These are phyloP conservation scores for Nomada lathburiana DNA, from an alignment of 2,888 invertebrate genomes.

Conservation along the genomic window DNA sequence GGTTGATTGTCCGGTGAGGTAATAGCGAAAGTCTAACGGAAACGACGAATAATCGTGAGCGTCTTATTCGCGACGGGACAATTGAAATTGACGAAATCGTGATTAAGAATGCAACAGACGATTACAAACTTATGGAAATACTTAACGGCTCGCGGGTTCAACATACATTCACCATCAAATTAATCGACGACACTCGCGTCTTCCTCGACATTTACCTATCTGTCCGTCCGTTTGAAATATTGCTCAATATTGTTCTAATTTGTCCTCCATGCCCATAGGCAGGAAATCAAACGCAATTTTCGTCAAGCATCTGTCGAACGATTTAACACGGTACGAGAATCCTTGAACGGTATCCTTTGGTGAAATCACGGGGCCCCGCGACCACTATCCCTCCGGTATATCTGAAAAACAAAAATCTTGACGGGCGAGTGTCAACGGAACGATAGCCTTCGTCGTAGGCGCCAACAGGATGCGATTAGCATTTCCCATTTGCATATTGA, in stretches of 20 bases:
- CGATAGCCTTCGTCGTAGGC: slow-evolving; percentile 71
- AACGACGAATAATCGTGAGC: neutral
- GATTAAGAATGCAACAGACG: neutral
- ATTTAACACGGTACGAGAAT: neutral
- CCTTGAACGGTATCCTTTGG: slow-evolving; percentile 31
- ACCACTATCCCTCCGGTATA: slow-evolving; percentile 15
- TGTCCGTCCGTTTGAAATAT: neutral
- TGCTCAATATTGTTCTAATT: neutral
- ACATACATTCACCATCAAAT: no score
- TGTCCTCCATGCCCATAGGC: neutral
- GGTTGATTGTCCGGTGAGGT: neutral
- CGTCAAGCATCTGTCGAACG: neutral
- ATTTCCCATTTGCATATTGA: slow-evolving; percentile 84
- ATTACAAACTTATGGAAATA: neutral
- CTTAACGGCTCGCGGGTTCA: neutral
- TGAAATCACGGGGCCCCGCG: slow-evolving; percentile 4
- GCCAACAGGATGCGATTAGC: slow-evolving; percentile 79
- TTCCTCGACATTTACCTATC: neutral
- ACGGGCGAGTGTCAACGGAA: slow-evolving; percentile 67
- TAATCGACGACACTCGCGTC: neutral
- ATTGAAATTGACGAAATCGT: neutral
- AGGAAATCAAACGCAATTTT: neutral
- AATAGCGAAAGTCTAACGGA: neutral
- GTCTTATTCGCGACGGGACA: neutral
- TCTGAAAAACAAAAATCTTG: slow-evolving; percentile 67